Base-by-base conservation (phyloP, 2,113 vertebrate species). In the Rhagologus leucostigma region DNA sequence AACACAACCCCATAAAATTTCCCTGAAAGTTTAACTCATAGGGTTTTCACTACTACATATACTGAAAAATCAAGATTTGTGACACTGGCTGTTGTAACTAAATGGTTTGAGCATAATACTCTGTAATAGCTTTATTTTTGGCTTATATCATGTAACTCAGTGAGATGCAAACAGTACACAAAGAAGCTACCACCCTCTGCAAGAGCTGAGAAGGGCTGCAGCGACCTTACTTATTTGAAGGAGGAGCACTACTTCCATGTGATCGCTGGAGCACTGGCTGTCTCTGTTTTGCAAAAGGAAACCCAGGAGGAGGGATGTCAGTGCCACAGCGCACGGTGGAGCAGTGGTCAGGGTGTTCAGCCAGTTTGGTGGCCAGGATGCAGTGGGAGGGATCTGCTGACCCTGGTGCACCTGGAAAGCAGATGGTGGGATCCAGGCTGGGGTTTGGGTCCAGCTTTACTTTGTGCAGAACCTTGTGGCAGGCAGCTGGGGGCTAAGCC, bases 201-300 rank as follows among this genome's bases (percentile, higher is more conserved):
- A 50, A 59, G 9, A 27, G 11, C 21, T 57, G 42, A 26, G 26
- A 17, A 56, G 30, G 19, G 35, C 27, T 80, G 15, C 23, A 56
- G 44, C 17, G 42, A 39, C 7, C 2, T 1, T 22, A 1, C 10
- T 32, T 60, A 5, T 5, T 2, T 32, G 21, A 63, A 60, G 29
- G 32, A 62, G 78, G n/a, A 57, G 16, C 18, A 16, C 16, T 24
- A 22, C 5, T 57, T 37, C 52, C 37, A 9, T 24, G 27, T 0
- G 1, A 5, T 8, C 0, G 0, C n/a, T n/a, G 74, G 32, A 53
- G 42, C 46, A 13, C 12, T 13, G 32, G 0, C 19, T 39, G 5
- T 35, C 52, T 47, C 44, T 21, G 14, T 19, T 62, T 17, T 33
- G 24, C 16, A 27, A 32, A 78, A 57, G 32, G 17, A 37, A n/a